Percentiles rank a stretch among this genome's conserved stretches.
These are phyloP conservation scores for Chesias legatella DNA, from an alignment of 2,888 invertebrate genomes.

Conservation along the genomic window DNA sequence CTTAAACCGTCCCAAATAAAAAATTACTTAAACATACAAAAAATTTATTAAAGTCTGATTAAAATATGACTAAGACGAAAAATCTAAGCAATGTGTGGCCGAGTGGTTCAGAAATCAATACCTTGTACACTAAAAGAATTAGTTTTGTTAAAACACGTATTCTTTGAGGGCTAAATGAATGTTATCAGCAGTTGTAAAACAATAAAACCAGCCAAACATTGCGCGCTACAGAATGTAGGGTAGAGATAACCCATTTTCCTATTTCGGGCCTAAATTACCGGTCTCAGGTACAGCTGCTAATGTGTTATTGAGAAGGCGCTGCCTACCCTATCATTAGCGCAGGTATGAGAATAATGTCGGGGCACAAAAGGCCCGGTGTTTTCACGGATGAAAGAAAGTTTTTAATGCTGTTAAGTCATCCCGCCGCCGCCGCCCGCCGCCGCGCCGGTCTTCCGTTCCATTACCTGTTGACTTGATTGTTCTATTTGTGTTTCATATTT, in stretches of 20 bases:
- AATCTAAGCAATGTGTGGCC: no score
- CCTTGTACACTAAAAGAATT: constrained; percentile 17
- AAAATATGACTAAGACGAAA: no score
- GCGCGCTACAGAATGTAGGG: constrained; percentile 25
- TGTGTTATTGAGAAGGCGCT: constrained; percentile 61
- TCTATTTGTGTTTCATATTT: no score
- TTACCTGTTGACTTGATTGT: constrained; percentile 24
- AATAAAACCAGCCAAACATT: constrained; percentile 43
- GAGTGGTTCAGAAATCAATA: no score
- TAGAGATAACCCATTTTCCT: constrained; percentile 54
- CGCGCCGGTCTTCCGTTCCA: constrained; percentile 32
- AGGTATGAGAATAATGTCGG: constrained; percentile 52
- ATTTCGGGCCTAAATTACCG: constrained; percentile 30
- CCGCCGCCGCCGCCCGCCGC: no score
- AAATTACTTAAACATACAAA: no score
- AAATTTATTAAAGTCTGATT: no score
- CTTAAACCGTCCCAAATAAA: no score
- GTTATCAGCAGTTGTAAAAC: constrained; percentile 37
- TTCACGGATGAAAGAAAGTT: constrained; percentile 50
- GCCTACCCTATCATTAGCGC: constrained; percentile 67
- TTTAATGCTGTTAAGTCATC: constrained; percentile 45
- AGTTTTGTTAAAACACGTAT: constrained; percentile 22
- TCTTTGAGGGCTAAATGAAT: background rate
- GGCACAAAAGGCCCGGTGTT: constrained; percentile 44
- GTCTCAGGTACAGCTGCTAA: constrained; percentile 42